Evolutionary conservation across 2,113 vertebrate genomes (phyloP).

Genomic region (Notarius lentiginosus): DNA sequence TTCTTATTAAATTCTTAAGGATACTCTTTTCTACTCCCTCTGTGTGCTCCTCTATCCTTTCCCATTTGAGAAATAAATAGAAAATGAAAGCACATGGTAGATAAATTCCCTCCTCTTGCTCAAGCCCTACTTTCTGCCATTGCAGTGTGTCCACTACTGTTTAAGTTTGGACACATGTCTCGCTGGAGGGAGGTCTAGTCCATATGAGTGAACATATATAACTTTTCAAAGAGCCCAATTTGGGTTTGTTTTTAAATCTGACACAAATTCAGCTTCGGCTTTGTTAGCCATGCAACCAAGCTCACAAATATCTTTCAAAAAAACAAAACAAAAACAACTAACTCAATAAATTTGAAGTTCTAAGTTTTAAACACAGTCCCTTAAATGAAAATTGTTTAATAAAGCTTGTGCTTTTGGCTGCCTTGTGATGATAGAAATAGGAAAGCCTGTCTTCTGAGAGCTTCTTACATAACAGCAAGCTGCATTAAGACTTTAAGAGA

Average conservation of each 20-base stretch:
- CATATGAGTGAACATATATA: not conserved
- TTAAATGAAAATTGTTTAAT: not conserved
- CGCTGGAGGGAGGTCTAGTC: conserved; percentile 10
- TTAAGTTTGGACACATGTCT: conserved; percentile 24
- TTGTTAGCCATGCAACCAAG: conserved; percentile 1
- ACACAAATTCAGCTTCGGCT: not conserved
- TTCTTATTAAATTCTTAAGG: conserved; percentile 81
- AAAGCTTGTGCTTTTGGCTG: conserved; percentile 22
- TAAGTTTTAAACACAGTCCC: not conserved
- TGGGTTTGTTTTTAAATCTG: conserved; percentile 7
- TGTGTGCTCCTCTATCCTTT: conserved; percentile 71
- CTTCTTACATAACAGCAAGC: conserved; percentile 9
- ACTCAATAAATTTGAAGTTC: not conserved
- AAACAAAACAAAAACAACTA: not conserved
- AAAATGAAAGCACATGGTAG: conserved; percentile 66
- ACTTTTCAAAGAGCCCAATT: not conserved
- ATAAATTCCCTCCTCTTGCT: conserved; percentile 55
- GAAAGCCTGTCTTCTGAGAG: conserved; percentile 15
- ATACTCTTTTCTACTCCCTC: conserved; percentile 75
- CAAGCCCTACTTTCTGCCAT: not conserved
- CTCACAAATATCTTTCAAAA: not conserved
- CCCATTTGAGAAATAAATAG: conserved; percentile 76
- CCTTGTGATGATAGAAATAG: conserved; percentile 23
- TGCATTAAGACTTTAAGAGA: conserved; percentile 3
- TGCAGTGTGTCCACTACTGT: not conserved